These are phyloP conservation scores for Holacanthus passer DNA, from an alignment of 2,113 vertebrate genomes.

Conservation along the genomic window DNA sequence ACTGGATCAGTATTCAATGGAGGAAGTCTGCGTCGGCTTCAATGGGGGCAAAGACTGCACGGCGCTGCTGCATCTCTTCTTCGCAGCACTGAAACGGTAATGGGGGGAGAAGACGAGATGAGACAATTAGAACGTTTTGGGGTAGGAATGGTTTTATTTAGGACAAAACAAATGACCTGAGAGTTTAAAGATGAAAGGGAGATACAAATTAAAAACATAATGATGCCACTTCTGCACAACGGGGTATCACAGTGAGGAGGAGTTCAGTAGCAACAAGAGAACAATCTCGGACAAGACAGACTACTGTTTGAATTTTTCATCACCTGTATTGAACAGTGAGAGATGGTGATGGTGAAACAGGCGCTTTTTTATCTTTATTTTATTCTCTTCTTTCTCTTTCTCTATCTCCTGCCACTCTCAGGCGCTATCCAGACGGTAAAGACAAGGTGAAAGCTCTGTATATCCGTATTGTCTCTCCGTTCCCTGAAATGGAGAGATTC, in stretches of 20 bases:
- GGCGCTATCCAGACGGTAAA: conserved; percentile 82
- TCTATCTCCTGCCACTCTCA: conserved; percentile 65
- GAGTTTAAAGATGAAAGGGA: conserved; percentile 27
- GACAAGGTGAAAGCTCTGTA: conserved; percentile 91
- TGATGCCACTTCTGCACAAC: conserved; percentile 2
- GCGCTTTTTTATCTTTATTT: conserved; percentile 1
- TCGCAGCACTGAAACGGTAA: conserved; percentile 91
- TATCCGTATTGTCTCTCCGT: conserved; percentile 89
- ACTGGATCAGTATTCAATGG: conserved; percentile 86
- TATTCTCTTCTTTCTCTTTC: conserved; percentile 9
- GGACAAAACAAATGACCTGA: conserved; percentile 35
- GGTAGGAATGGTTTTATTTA: conserved; percentile 12
- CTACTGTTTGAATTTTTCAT: conserved; percentile 11
- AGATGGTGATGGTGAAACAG: conserved; percentile 14
- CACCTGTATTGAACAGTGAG: conserved; percentile 28
- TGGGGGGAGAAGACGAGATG: not conserved
- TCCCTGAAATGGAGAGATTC: conserved; percentile 96
- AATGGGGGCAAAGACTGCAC: conserved; percentile 99
- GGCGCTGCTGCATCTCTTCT: conserved; percentile 92
- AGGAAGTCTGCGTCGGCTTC: conserved; percentile 92
- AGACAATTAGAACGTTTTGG: not conserved
- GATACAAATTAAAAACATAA: conserved; percentile 44
- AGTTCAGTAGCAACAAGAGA: not conserved
- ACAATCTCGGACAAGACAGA: conserved; percentile 11
- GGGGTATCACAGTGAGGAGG: conserved; percentile 14